A percentile compares a stretch with the other conserved stretches of the same genome.
phyloP scores from a whole-genome alignment of 2,797 vertebrate genomes.

The Silurus lanzhouensis region DNA sequence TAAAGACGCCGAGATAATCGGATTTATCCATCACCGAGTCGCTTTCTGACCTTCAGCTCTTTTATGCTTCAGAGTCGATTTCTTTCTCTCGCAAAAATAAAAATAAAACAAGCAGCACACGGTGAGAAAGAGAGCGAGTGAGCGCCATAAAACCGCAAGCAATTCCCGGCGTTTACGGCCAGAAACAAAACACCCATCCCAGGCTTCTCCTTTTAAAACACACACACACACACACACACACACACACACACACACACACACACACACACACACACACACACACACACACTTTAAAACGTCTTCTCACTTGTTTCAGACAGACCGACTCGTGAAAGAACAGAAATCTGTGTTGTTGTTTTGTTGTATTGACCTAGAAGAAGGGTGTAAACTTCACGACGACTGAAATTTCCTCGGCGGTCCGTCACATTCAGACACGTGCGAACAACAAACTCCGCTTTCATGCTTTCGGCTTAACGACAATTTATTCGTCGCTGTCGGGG shows the following conservation, averaged over 20 bases:
- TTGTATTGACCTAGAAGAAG: not conserved
- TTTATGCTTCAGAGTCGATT: not conserved
- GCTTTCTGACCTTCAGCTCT: constrained; percentile 16
- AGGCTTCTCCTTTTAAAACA: constrained; percentile 4
- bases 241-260: constrained; percentile 3
- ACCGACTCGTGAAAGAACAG: constrained; percentile 41
- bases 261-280: not conserved
- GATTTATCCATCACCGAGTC: not conserved
- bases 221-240: constrained; percentile 14
- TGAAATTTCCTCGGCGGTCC: not conserved
- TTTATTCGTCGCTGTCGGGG: not conserved
- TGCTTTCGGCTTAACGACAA: not conserved
- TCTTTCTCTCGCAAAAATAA: not conserved
- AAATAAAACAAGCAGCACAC: not conserved
- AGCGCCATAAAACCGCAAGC: constrained; percentile 46
- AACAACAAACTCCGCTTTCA: not conserved
- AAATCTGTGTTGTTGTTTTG: too few relatives aligned
- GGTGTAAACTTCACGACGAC: not conserved
- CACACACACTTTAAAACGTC: not conserved
- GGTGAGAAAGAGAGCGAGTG: not conserved
- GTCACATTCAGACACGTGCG: not conserved
- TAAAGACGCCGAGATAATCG: not conserved
- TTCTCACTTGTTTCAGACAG: constrained; percentile 35
- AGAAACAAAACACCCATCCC: constrained; percentile 48
- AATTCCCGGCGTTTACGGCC: constrained; percentile 37